These are phyloP conservation scores for Myrmophylax atrothorax DNA, from an alignment of 2,113 vertebrate species.

Conservation along the genomic window DNA sequence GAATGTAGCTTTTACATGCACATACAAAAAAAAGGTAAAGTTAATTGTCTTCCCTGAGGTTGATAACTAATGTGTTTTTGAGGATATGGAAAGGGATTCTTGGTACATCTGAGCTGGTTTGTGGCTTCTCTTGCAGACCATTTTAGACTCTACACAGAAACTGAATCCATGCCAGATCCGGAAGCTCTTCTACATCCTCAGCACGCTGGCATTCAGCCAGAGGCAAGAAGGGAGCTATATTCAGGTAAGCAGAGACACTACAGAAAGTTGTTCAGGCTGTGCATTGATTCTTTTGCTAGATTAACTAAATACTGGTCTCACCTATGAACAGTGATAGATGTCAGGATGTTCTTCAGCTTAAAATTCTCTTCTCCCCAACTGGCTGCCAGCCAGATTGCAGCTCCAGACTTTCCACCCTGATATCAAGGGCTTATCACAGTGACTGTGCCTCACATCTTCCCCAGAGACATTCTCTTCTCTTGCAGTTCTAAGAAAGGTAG, in stretches of 20 bases:
- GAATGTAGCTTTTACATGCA: not conserved
- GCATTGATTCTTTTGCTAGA: not conserved
- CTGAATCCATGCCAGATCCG: slow-evolving; percentile 90
- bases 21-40: not conserved
- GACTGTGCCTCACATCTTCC: not conserved
- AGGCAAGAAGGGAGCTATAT: slow-evolving; percentile 86
- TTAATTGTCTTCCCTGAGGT: not conserved
- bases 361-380: not conserved
- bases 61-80: not conserved
- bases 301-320: not conserved
- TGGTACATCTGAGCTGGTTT: not conserved
- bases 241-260: slow-evolving; percentile 79
- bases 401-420: not conserved
- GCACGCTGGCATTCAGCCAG: slow-evolving; percentile 84
- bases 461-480: not conserved
- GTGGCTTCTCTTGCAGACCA: slow-evolving; percentile 77
- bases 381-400: not conserved
- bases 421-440: not conserved
- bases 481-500: not conserved
- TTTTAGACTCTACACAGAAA: slow-evolving; percentile 94
- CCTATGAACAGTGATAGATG: not conserved
- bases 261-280: not conserved
- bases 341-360: not conserved
- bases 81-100: not conserved
- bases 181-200: slow-evolving; percentile 91